A percentile compares a stretch with the other conserved stretches of the same genome.
Conservation (phyloP, 1,140 invertebrate species). For the Drosophila pachea region DNA sequence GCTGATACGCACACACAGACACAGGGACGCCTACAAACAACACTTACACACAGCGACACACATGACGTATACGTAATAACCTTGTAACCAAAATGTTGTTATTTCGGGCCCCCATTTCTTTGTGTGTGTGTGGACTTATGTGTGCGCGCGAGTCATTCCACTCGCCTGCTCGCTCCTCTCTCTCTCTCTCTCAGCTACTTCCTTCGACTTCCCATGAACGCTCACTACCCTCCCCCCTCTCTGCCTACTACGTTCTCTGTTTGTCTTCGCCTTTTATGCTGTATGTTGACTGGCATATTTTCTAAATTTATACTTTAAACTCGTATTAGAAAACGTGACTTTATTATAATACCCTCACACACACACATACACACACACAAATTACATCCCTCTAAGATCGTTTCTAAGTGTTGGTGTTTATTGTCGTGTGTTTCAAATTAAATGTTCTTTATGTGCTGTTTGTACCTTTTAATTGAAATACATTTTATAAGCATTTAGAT, state of each 20-base stretch:
- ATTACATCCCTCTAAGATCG: constrained; percentile 19
- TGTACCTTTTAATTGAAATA: constrained; percentile 3
- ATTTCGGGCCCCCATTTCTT: constrained; percentile 60
- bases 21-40: constrained; percentile 30
- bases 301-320: constrained; percentile 64
- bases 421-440: constrained; percentile 48
- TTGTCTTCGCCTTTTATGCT: constrained; percentile 4
- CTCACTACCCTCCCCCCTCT: too few species aligned
- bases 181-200: constrained; percentile 5
- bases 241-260: too few species aligned
- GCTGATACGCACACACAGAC: constrained; percentile 9
- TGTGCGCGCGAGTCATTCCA: constrained; percentile 46
- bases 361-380: constrained; percentile 1
- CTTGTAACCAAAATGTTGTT: constrained; percentile 77
- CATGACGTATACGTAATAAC: constrained; percentile 73
- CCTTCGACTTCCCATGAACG: too few species aligned
- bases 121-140: constrained; percentile 36
- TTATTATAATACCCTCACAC: constrained; percentile 16
- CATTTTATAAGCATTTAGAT: constrained; percentile 2
- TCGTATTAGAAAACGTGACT: constrained; percentile 19
- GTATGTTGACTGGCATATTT: constrained; percentile 62
- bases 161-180: constrained; percentile 30
- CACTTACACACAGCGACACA: constrained; percentile 30
- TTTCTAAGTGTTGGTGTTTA: constrained; percentile 43
- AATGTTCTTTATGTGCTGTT: constrained; percentile 17